phyloP scores from a whole-genome alignment of 2,797 vertebrate genomes.

The Pteronotus mesoamericanus region DNA sequence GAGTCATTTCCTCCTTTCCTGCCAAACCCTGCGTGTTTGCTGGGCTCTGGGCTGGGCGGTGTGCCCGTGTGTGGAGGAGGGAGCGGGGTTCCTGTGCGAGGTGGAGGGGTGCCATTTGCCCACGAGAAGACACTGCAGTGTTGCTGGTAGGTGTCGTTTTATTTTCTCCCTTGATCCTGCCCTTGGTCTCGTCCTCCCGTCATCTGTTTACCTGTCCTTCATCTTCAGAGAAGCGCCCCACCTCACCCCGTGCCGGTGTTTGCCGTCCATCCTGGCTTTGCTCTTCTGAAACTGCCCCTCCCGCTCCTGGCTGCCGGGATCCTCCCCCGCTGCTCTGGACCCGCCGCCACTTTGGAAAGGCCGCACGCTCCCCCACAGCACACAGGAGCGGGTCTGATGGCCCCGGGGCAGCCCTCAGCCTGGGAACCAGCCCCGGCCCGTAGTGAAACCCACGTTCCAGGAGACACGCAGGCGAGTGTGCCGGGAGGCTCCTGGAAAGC shows the following conservation, averaged over 20 bases:
- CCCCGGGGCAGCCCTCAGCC: background rate
- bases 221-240: background rate
- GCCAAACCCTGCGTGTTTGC: background rate
- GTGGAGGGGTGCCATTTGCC: background rate
- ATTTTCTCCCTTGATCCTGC: background rate
- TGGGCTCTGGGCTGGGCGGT: background rate
- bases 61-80: background rate
- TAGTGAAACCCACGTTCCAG: background rate
- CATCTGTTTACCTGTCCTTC: background rate
- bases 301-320: background rate
- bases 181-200: rapidly evolving
- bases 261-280: background rate
- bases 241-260: rapidly evolving
- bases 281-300: background rate
- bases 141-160: background rate
- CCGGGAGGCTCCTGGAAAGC: background rate
- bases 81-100: background rate
- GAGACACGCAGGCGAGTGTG: background rate
- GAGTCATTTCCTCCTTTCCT: background rate
- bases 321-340: background rate
- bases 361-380: background rate
- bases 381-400: background rate
- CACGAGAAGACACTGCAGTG: background rate
- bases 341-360: background rate
- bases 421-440: background rate